Conservation (phyloP, 2,113 vertebrate species). For the Pachypanchax playfairii region DNA sequence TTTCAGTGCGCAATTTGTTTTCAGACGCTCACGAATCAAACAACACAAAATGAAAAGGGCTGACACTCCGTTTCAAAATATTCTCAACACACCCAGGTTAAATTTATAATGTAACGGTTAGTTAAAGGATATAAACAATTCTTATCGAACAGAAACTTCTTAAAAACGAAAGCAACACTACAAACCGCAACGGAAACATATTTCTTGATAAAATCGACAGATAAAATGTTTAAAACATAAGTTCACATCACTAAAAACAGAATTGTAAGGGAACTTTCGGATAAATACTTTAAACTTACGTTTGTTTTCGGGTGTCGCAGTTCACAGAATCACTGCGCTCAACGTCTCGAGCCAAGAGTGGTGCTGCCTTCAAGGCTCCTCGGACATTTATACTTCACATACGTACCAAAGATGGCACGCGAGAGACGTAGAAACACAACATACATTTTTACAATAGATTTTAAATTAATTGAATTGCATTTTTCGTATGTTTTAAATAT, state of each 20-base stretch:
- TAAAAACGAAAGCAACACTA: slow-evolving; percentile 40
- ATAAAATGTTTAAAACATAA: neutral
- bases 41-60: neutral
- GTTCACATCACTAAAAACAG: accelerated
- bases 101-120: neutral
- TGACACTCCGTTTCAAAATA: neutral
- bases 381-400: neutral
- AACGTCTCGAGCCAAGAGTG: neutral
- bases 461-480: no score
- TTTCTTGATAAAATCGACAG: neutral
- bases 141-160: neutral
- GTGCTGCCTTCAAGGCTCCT: slow-evolving; percentile 40
- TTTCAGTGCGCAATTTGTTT: slow-evolving; percentile 15
- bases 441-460: neutral
- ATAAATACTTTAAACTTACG: slow-evolving; percentile 42
- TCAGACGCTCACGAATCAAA: neutral
- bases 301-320: slow-evolving; percentile 13
- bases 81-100: neutral
- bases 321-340: neutral
- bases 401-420: neutral
- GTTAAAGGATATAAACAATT: neutral
- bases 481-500: no score
- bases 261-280: neutral
- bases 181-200: neutral
- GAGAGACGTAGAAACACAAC: neutral